A percentile compares a stretch with the other conserved stretches of the same genome.
These are phyloP conservation scores for Neomonachus schauinslandi DNA, from an alignment of 2,113 vertebrate species.

Conservation along the genomic window DNA sequence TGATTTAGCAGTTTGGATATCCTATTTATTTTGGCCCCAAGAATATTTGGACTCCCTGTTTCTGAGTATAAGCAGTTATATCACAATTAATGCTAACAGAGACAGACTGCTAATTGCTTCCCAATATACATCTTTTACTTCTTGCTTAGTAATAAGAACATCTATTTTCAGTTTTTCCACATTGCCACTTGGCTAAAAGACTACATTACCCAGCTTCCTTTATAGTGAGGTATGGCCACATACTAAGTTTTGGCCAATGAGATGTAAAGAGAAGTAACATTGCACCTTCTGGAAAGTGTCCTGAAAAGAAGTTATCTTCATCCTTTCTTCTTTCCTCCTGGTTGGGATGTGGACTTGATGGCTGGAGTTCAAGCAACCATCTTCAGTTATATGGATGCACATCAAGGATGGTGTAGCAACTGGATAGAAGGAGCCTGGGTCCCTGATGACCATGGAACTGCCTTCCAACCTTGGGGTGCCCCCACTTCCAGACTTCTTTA, in stretches of 20 bases:
- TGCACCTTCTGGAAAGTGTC: not conserved
- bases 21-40: not conserved
- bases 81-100: slow-evolving; percentile 2
- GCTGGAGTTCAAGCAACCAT: not conserved
- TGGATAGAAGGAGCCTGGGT: not conserved
- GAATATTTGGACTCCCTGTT: not conserved
- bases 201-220: not conserved
- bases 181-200: not conserved
- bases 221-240: not conserved
- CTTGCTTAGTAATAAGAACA: slow-evolving; percentile 11
- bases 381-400: not conserved
- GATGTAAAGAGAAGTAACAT: not conserved
- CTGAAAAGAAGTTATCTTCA: not conserved
- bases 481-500: not conserved
- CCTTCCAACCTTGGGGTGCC: not conserved
- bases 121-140: not conserved
- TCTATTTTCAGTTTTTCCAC: not conserved
- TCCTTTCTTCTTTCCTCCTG: not conserved
- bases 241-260: not conserved
- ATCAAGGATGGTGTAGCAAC: not conserved
- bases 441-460: not conserved
- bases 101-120: not conserved
- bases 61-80: not conserved
- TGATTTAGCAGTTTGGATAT: not conserved
- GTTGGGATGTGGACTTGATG: not conserved